A percentile compares a stretch with the other conserved stretches of the same genome.
phyloP scores from a whole-genome alignment of 2,888 invertebrate genomes.

The Noctua janthe region DNA sequence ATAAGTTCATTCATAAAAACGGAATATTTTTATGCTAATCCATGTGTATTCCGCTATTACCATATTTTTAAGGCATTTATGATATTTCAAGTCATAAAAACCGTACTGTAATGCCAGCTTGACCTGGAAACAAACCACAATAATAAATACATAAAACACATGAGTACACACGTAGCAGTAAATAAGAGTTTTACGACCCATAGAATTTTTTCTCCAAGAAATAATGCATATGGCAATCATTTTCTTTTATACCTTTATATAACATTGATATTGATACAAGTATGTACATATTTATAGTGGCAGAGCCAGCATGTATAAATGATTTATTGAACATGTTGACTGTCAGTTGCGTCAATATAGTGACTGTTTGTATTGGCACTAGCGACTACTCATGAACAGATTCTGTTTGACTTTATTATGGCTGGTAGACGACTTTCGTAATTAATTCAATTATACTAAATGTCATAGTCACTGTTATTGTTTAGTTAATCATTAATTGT shows the following conservation, averaged over 20 bases:
- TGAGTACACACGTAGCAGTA: constrained; percentile 47
- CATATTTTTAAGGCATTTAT: constrained; percentile 25
- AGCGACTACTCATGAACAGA: constrained; percentile 57
- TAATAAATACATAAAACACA: constrained; percentile 46
- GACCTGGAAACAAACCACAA: constrained; percentile 47
- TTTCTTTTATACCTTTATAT: constrained; percentile 38
- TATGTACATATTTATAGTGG: constrained; percentile 49
- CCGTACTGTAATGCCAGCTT: constrained; percentile 1
- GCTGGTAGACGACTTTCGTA: constrained; percentile 35
- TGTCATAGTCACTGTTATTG: constrained; percentile 30
- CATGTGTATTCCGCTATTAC: constrained; percentile 19
- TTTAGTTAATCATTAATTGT: constrained; percentile 30
- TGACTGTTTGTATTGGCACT: constrained; percentile 68
- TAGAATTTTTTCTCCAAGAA: constrained; percentile 30
- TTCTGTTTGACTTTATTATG: constrained; percentile 65
- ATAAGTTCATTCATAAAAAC: constrained; percentile 35
- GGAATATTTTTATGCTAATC: constrained; percentile 23
- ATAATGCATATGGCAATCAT: constrained; percentile 33
- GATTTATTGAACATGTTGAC: constrained; percentile 73
- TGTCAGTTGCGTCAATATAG: constrained; percentile 73
- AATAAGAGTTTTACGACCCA: constrained; percentile 41
- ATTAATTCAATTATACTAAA: constrained; percentile 40
- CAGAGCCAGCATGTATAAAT: constrained; percentile 54
- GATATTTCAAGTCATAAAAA: constrained; percentile 20
- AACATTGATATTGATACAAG: constrained; percentile 44